Evolutionary conservation across 2,797 vertebrate genomes (phyloP), one percentile per base, ranked within the genome.

Genomic region (Cygnus olor): DNA sequence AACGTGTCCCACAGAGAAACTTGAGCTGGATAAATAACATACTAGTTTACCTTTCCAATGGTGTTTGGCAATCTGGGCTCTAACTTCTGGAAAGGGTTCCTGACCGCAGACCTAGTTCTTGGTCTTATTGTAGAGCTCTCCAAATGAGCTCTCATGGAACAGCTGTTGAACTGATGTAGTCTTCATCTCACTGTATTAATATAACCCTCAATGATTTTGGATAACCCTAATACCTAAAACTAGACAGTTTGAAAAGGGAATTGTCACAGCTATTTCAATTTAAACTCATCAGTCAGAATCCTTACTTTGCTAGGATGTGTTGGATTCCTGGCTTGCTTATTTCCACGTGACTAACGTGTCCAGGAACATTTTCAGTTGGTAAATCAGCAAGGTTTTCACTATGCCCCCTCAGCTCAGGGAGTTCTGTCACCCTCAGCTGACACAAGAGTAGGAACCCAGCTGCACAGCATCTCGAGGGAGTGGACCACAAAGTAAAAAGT

Each of bases 401-500:
- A 6, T 65, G 61, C 22, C 9, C 44, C 19, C 45, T 2, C 2
- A 84, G 85, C 47, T 76, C 61, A 42, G 60, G 45, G 53, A 68
- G 40, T 30, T 82, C 11, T 32, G 57, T 7, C 63, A 64, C 63
- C 51, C 44, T 92, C 56, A 38, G 82, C 83, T 83, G 85, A 78
- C 69, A 64, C 66, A 73, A 90, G 80, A 85, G 53, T 6, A 74
- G 94, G 85, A 84, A 25, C 78, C 49, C 93, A 95, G 80, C 93
- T 90, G 94, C 94, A 73, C 70, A 36, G 42, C 60, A 34, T 49
- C 93, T 76, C 90, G 4, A 69, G 91, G 85, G 66, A 85, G 82
- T 0, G 4, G 71, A 24, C 19, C 80, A 64, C 30, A 20, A n/a
- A 73, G 61, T 25, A 61, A 76, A 28, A 76, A 7, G 9, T 24